phyloP scores from a whole-genome alignment of 92 coral and sea anemone genomes.

The Scolanthus callimorphus region DNA sequence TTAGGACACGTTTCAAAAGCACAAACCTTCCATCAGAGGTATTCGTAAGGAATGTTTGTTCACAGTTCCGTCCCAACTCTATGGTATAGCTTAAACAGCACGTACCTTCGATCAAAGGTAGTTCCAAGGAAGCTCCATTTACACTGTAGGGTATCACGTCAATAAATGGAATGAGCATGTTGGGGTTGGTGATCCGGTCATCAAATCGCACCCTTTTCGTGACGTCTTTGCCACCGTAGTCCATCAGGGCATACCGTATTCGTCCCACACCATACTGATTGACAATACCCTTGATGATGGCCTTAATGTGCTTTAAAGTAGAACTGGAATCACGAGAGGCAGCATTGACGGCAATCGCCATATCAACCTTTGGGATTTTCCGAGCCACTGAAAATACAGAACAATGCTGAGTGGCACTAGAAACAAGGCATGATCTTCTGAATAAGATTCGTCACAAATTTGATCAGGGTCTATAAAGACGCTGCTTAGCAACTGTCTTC shows the following conservation, averaged over 20 bases:
- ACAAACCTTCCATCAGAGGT: too few relatives aligned
- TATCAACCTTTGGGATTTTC: slow-evolving; percentile 47
- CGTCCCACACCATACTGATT: slow-evolving; percentile 47
- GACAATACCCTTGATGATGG: slow-evolving; percentile 47
- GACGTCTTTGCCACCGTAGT: slow-evolving; percentile 40
- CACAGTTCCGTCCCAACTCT: too few relatives aligned
- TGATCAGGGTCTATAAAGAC: too few relatives aligned
- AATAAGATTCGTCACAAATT: too few relatives aligned
- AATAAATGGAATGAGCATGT: slow-evolving; percentile 20
- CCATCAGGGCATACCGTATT: slow-evolving; percentile 46
- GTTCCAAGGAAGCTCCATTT: slow-evolving; percentile 47
- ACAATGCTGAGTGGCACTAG: background rate
- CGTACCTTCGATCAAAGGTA: slow-evolving; percentile 51
- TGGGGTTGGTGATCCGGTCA: slow-evolving; percentile 7
- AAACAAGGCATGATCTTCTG: background rate
- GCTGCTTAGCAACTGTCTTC: too few relatives aligned
- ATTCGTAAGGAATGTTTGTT: too few relatives aligned
- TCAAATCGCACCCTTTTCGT: slow-evolving; percentile 22
- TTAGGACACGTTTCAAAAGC: too few relatives aligned
- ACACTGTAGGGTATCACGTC: slow-evolving; percentile 40
- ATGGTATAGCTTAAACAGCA: too few relatives aligned
- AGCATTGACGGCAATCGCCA: slow-evolving; percentile 58
- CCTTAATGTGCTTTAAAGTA: slow-evolving; percentile 58
- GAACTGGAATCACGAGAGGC: slow-evolving; percentile 37
- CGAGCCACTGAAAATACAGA: slow-evolving; percentile 36